Conservation (phyloP, 2,888 invertebrate species). For the Ennomos quercinarius region DNA sequence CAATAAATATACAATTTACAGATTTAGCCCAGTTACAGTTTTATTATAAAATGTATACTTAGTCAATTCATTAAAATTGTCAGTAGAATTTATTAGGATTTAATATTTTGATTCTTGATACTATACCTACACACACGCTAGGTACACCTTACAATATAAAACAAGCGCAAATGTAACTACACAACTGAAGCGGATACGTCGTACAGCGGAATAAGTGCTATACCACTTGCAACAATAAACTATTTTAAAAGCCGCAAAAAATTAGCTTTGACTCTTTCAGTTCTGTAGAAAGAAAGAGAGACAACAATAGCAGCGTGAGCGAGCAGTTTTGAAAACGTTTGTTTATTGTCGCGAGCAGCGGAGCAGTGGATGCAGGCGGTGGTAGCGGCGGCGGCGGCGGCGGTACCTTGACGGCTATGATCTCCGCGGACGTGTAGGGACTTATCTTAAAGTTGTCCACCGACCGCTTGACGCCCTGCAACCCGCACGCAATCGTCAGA, state of each 20-base stretch:
- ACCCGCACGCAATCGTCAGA: neutral
- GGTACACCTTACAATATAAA: neutral
- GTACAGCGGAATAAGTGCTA: conserved; percentile 1
- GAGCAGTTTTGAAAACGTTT: too few species aligned
- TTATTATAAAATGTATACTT: too few species aligned
- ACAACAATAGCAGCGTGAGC: too few species aligned
- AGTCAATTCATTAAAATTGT: too few species aligned
- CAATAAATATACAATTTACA: too few species aligned
- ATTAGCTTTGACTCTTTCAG: too few species aligned
- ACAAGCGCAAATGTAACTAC: conserved; percentile 15
- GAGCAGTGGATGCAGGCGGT: neutral
- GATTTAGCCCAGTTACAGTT: too few species aligned
- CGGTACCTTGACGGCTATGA: conserved; percentile 97
- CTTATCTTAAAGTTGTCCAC: conserved; percentile 91
- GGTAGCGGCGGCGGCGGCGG: too few species aligned
- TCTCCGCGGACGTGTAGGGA: conserved; percentile 90
- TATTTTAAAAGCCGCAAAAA: too few species aligned
- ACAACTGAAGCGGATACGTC: conserved; percentile 3
- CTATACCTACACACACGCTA: neutral
- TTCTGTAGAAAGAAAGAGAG: too few species aligned
- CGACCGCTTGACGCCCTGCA: conserved; percentile 96
- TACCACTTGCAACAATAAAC: too few species aligned
- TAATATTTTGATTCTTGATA: neutral
- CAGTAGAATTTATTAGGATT: neutral
- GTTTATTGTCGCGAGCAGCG: too few species aligned